Evolutionary conservation across 53 echinoderm and acorn worm genomes (phyloP), one percentile per base, ranked within the genome.

Genomic region (Mesocentrotus franciscanus): DNA sequence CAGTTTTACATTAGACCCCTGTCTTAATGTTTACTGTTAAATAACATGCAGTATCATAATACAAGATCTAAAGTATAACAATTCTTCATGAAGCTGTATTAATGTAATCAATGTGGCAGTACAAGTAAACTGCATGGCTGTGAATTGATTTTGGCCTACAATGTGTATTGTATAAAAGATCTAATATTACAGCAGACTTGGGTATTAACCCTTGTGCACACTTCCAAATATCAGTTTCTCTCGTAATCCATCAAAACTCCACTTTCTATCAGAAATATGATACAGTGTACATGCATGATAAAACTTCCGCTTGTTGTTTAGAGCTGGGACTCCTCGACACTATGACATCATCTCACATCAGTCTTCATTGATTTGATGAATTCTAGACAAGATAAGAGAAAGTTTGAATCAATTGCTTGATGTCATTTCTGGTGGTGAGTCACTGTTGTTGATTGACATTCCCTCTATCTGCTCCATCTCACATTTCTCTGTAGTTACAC

Each of bases 371-470:
- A 66, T 91, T 91, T 64, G 64, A 71, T 56, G 39, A 92, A 92
- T 74, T 92, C 66, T 92, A 74, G 92, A 71, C 74, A 68, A 92
- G 92, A 92, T 92, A 74, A 71, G 92, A 92, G 75, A 74, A 42
- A 68, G 64, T 92, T 79, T 93, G 93, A 35, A 64, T 93, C 81
- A 79, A 60, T 78, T 93, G 62, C 60, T 93, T 78, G 93, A 93
- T 93, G 93, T 81, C 93, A 81, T 81, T 79, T 79, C 93, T 93
- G 78, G 93, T 30, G 35, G 93, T 93, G 93, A 93, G 81, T 93
- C 93, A 93, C 61, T 18, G 30, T 72, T n/a, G 42, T 75, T 93
- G 93, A 93, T 56, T 93, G 78, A 93, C 93, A 81, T 58, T 70
- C 81, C 57, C 10, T 70, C 92, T 92, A 84, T 57, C 87, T 87